Percentiles rank a stretch among this genome's conserved stretches.
Conservation (phyloP, 2,113 vertebrate genomes). For the Hydropotes inermis region DNA sequence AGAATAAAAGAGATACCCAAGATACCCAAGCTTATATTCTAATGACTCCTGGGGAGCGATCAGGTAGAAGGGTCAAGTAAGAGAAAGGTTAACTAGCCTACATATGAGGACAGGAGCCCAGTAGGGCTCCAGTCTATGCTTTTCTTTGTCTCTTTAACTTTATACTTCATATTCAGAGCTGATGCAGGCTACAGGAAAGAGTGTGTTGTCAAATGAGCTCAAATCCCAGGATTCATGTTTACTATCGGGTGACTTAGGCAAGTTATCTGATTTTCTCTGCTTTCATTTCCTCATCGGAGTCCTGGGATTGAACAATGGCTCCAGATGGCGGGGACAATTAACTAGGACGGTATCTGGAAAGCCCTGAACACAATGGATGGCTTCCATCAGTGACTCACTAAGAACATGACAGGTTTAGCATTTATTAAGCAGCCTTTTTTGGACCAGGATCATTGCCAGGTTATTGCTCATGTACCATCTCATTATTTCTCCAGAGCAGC, state of each 20-base stretch:
- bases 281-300: conserved; percentile 8
- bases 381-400: not conserved
- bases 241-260: not conserved
- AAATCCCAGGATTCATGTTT: conserved; percentile 6
- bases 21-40: not conserved
- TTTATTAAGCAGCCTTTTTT: not conserved
- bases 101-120: not conserved
- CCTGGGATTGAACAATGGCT: not conserved
- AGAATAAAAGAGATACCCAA: not conserved
- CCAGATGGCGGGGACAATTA: not conserved
- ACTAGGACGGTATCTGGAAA: not conserved
- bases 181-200: not conserved
- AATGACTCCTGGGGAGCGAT: not conserved
- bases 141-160: not conserved
- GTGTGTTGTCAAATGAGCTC: not conserved
- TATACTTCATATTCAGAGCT: not conserved
- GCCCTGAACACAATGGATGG: not conserved
- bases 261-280: not conserved
- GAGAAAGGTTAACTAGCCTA: not conserved
- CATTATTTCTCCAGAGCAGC: not conserved
- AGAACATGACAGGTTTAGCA: not conserved
- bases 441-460: not conserved
- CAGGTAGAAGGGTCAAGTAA: not conserved
- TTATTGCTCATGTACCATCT: conserved; percentile 5
- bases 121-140: not conserved